These are phyloP conservation scores for Chamaea fasciata DNA, from an alignment of 2,113 vertebrate genomes.

Conservation along the genomic window DNA sequence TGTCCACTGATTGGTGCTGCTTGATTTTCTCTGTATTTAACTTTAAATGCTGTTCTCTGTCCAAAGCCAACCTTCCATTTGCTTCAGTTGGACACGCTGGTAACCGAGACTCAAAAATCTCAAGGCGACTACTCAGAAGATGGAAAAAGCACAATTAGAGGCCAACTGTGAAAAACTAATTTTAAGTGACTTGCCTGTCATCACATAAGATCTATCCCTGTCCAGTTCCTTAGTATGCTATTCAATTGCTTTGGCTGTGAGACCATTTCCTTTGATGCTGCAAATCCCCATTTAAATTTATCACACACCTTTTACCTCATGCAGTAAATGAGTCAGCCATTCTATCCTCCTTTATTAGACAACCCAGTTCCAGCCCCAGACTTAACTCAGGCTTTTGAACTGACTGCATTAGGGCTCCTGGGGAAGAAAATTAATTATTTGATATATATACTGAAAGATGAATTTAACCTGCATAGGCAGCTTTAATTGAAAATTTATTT, in stretches of 20 bases:
- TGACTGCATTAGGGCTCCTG: neutral
- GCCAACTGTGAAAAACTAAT: neutral
- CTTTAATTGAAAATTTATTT: neutral
- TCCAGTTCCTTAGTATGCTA: neutral
- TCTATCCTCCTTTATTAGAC: neutral
- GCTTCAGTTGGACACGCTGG: neutral
- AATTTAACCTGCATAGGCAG: neutral
- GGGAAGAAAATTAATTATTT: neutral
- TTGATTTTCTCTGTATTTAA: neutral
- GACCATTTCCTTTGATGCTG: constrained; percentile 8
- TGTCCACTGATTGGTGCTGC: neutral
- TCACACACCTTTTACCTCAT: constrained; percentile 6
- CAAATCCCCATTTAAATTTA: neutral
- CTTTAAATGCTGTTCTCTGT: neutral
- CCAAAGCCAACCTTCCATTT: neutral
- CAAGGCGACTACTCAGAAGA: constrained; percentile 3
- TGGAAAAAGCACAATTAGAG: neutral
- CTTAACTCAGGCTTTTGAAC: neutral
- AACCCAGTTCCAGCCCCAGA: neutral
- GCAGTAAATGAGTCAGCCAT: neutral
- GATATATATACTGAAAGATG: neutral
- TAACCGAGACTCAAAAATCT: neutral
- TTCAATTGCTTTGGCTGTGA: neutral
- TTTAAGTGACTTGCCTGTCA: neutral
- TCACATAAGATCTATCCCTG: neutral